These are phyloP conservation scores for Zoanthus sansibaricus DNA, from an alignment of 92 coral and sea anemone genomes.

Conservation along the genomic window DNA sequence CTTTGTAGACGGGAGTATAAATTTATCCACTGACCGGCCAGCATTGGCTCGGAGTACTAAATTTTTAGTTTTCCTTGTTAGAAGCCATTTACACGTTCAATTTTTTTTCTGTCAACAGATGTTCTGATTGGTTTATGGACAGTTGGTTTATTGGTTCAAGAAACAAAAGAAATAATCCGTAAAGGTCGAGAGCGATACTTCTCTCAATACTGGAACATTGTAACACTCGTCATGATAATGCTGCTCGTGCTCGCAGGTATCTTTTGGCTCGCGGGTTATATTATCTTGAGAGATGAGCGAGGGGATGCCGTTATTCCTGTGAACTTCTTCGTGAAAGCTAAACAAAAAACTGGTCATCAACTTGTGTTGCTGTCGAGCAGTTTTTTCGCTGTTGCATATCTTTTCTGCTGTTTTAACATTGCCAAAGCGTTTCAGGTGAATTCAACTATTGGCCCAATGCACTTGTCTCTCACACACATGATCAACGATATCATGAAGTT, in stretches of 20 bases:
- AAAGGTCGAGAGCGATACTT: constrained; percentile 79
- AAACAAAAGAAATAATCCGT: constrained; percentile 66
- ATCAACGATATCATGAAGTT: constrained; percentile 77
- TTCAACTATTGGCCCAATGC: constrained; percentile 82
- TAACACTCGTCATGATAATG: constrained; percentile 74
- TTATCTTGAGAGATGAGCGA: constrained; percentile 33
- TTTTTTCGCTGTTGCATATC: constrained; percentile 77
- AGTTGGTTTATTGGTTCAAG: constrained; percentile 75
- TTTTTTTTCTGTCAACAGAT: constrained; percentile 51
- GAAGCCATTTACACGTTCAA: background rate
- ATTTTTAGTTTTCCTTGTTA: background rate
- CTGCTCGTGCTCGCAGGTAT: constrained; percentile 74
- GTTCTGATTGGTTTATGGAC: constrained; percentile 71
- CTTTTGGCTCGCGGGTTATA: constrained; percentile 74
- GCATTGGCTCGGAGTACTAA: background rate
- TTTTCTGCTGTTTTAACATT: constrained; percentile 78
- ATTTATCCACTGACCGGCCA: background rate
- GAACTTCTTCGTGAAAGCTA: constrained; percentile 41
- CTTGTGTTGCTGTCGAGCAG: constrained; percentile 45
- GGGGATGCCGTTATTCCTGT: constrained; percentile 51
- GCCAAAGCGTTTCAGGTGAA: constrained; percentile 78
- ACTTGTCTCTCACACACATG: constrained; percentile 83
- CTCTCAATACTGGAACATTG: constrained; percentile 88
- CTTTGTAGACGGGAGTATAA: no score
- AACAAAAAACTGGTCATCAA: constrained; percentile 33